Percentiles rank a stretch among this genome's conserved stretches.
phyloP scores from a whole-genome alignment of 1,140 invertebrate genomes.

The Camponotus vicinus region DNA sequence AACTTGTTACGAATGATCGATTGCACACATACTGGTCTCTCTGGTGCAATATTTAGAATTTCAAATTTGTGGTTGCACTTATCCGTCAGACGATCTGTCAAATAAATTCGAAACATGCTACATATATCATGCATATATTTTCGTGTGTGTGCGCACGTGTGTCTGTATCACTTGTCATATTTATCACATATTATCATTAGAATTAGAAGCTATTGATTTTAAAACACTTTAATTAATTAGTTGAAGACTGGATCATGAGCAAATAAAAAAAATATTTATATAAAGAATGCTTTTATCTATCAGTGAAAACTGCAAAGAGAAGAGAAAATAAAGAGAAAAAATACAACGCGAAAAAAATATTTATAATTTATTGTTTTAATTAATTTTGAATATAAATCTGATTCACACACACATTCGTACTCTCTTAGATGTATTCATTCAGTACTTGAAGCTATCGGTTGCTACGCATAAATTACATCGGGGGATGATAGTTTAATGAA shows the following conservation, averaged over 20 bases:
- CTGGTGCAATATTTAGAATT: slow-evolving; percentile 58
- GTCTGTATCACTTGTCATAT: background rate
- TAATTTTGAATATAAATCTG: background rate
- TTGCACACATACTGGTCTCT: slow-evolving; percentile 41
- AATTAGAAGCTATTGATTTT: background rate
- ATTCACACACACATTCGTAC: slow-evolving; percentile 14
- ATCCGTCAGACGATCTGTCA: slow-evolving; percentile 55
- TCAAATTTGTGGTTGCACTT: slow-evolving; percentile 55
- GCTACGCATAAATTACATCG: slow-evolving; percentile 32
- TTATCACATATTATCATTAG: slow-evolving; percentile 10
- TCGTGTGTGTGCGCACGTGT: background rate
- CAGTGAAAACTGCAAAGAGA: no score
- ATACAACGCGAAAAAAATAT: no score
- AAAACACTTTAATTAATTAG: slow-evolving; percentile 1
- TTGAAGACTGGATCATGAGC: background rate
- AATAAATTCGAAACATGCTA: slow-evolving; percentile 50
- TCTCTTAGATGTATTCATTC: background rate
- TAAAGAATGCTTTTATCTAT: no score
- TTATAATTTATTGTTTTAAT: no score
- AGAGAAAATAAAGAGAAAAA: no score
- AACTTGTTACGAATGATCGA: slow-evolving; percentile 64
- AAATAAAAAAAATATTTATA: background rate
- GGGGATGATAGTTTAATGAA: background rate
- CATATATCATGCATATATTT: background rate
- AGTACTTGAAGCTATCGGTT: slow-evolving; percentile 1